Conservation (phyloP, 2,888 invertebrate species). For the Tortrix viridana region DNA sequence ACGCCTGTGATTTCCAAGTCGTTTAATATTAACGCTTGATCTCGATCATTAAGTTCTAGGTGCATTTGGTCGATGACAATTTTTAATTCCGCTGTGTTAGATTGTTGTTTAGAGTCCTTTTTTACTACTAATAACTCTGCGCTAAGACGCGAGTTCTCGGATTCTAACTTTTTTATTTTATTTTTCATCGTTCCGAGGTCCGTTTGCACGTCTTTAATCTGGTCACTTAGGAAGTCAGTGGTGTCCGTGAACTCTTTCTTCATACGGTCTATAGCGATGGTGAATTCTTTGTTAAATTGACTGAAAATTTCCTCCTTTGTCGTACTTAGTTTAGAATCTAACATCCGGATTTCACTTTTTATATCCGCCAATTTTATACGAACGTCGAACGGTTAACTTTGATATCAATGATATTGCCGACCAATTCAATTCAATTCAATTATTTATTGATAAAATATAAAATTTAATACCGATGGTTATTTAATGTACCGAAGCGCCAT, state of each 20-base stretch:
- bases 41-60: neutral
- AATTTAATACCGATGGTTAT: too few relatives aligned
- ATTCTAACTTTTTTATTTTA: neutral
- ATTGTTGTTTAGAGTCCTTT: neutral
- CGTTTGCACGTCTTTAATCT: neutral
- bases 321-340: neutral
- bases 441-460: too few relatives aligned
- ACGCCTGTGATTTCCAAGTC: neutral
- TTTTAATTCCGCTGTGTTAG: neutral
- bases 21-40: neutral
- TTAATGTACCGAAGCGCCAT: too few relatives aligned
- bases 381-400: too few relatives aligned
- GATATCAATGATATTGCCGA: too few relatives aligned
- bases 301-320: neutral
- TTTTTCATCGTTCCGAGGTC: neutral
- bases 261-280: neutral
- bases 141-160: neutral
- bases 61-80: neutral
- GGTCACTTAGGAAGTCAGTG: too few relatives aligned
- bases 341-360: neutral
- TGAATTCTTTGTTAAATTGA: neutral
- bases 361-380: conserved; percentile 1
- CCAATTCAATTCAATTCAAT: too few relatives aligned
- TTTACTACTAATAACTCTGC: neutral
- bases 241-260: neutral